Evolutionary conservation across 1,140 invertebrate species (phyloP), one percentile per base, ranked within the genome.

Genomic region (Bradynema listronoti): DNA sequence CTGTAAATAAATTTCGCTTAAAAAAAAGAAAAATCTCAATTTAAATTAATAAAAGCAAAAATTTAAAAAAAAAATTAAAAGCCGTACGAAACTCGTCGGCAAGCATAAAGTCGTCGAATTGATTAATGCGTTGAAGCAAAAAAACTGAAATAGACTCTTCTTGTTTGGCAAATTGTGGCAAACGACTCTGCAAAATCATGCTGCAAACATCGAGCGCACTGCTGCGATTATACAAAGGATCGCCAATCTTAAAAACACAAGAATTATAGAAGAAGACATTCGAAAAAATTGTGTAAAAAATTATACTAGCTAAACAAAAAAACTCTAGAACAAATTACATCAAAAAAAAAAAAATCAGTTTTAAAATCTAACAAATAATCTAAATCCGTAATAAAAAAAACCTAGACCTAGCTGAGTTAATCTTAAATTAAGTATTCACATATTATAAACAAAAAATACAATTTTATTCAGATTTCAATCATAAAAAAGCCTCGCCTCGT

Each of bases 221-320:
- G 11, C 43, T 47, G 7, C 55, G 59, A n/a, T 61, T 61, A 29
- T 57, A 27, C 7, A 61, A n/a, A 27, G 59, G 59, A 33, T 61
- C 59, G 36, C 49, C 34, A 33, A 61, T 22, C 59, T 61, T 33
- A 62, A n/a, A 57, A 46, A 29, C n/a, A n/a, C 36, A 39, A 11
- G 36, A 39, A 39, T 11, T 39, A 39, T 11, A 39, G 11, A 39
- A n/a, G n/a, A n/a, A n/a, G n/a, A n/a, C n/a, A n/a, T n/a, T n/a
- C n/a, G n/a, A n/a, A n/a, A n/a, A n/a, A n/a, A n/a, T n/a, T n/a
- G n/a, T n/a, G n/a, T n/a, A n/a, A n/a, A n/a, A n/a, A n/a, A n/a
- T n/a, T n/a, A n/a, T n/a, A n/a, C n/a, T n/a, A n/a, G n/a, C n/a
- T n/a, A 39, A 39, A 39, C 19, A 39, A 11, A 39, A 19, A 11